These are phyloP conservation scores for Progne subis DNA, from an alignment of 2,113 vertebrate species.

Conservation along the genomic window DNA sequence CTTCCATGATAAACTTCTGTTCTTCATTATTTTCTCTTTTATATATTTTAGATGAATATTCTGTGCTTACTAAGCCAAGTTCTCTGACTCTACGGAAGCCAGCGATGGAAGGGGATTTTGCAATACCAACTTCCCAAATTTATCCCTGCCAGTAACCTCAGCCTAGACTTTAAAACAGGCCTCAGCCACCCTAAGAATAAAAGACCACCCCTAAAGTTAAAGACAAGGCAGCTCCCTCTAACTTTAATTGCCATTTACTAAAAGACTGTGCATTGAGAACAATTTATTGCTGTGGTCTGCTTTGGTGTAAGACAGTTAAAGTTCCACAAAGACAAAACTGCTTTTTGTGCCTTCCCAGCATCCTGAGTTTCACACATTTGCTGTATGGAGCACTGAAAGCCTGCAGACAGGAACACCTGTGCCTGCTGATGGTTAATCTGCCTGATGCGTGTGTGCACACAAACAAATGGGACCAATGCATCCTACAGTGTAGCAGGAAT, in stretches of 20 bases:
- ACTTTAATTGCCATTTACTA: neutral
- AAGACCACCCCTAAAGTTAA: constrained; percentile 43
- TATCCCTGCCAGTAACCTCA: constrained; percentile 62
- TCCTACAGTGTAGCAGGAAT: neutral
- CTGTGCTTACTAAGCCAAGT: constrained; percentile 13
- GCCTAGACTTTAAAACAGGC: neutral
- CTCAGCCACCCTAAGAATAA: neutral
- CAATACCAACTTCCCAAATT: neutral
- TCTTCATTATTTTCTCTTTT: constrained; percentile 40
- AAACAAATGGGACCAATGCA: neutral
- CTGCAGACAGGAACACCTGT: neutral
- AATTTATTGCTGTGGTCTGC: neutral
- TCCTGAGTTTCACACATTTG: neutral
- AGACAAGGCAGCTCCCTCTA: neutral
- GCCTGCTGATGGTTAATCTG: neutral
- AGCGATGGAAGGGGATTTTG: constrained; percentile 1
- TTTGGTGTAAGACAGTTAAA: neutral
- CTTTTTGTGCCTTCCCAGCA: neutral
- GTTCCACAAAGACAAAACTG: neutral
- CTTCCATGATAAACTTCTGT: constrained; percentile 21
- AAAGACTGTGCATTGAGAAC: neutral
- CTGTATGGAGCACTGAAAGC: neutral
- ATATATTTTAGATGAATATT: constrained; percentile 20
- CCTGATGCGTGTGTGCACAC: no score
- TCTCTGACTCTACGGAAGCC: constrained; percentile 20